Conservation (phyloP, 2,797 vertebrate genomes). For the Phrynocephalus vlangalii region DNA sequence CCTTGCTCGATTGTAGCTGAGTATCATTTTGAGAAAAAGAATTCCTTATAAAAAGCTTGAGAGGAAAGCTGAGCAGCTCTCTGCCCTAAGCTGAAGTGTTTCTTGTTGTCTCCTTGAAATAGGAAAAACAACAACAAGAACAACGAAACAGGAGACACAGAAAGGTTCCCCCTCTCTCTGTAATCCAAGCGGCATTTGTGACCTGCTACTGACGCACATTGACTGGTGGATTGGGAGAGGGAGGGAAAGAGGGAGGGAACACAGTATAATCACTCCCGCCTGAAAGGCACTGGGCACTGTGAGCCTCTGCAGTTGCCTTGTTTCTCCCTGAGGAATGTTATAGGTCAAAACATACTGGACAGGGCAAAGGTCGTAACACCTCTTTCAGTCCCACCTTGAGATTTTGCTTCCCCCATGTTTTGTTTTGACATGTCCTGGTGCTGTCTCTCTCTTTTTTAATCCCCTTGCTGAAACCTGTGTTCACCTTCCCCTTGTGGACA, state of each 20-base stretch:
- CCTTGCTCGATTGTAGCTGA: background rate
- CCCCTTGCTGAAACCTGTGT: background rate
- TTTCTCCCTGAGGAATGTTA: background rate
- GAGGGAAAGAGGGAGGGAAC: background rate
- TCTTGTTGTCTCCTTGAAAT: background rate
- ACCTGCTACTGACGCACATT: background rate
- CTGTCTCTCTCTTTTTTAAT: background rate
- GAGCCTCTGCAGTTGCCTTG: background rate
- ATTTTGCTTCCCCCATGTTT: too few relatives aligned
- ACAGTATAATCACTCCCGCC: background rate
- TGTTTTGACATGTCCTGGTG: background rate
- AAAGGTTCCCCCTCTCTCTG: background rate
- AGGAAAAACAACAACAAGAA: background rate
- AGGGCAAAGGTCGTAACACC: background rate
- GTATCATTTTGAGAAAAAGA: background rate
- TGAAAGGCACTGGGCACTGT: background rate
- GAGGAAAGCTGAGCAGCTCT: background rate
- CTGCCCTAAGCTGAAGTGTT: conserved; percentile 4
- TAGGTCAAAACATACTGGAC: background rate
- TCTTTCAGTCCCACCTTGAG: too few relatives aligned
- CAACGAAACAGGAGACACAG: background rate
- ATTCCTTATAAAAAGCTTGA: background rate
- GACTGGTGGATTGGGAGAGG: background rate
- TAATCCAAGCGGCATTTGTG: conserved; percentile 4
- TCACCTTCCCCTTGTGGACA: background rate